Percentiles rank a stretch among this genome's conserved stretches.
Conservation (phyloP, 1,140 invertebrate genomes). For the Megalopta genalis region DNA sequence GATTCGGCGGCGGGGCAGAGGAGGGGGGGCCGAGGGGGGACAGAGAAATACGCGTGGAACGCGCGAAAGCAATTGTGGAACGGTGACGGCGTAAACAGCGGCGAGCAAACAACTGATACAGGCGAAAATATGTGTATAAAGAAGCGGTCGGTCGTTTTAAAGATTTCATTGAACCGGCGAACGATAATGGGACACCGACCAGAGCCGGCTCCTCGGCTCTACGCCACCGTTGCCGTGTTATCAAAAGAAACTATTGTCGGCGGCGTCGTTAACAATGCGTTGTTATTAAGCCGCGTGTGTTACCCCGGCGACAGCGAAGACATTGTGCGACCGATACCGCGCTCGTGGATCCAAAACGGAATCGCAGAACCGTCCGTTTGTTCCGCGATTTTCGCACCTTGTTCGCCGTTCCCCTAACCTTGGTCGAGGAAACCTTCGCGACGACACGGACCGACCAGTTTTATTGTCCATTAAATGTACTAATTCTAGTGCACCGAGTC, state of each 20-base stretch:
- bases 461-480: not conserved
- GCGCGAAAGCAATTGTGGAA: slow-evolving; percentile 43
- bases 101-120: slow-evolving; percentile 73
- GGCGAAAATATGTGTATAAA: slow-evolving; percentile 60
- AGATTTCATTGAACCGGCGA: slow-evolving; percentile 74
- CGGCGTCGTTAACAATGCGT: slow-evolving; percentile 71
- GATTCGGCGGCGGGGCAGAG: not conserved
- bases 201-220: slow-evolving; percentile 47
- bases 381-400: slow-evolving; percentile 31
- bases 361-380: slow-evolving; percentile 43
- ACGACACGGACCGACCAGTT: not conserved
- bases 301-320: slow-evolving; percentile 44
- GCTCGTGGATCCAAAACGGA: not conserved
- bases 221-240: slow-evolving; percentile 64
- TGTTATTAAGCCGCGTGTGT: slow-evolving; percentile 67
- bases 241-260: slow-evolving; percentile 77
- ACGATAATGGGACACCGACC: slow-evolving; percentile 63
- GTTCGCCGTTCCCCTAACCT: slow-evolving; percentile 27
- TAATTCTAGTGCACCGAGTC: not conserved
- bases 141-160: slow-evolving; percentile 63
- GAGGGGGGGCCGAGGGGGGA: not conserved
- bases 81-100: slow-evolving; percentile 67
- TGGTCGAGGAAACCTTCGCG: not conserved
- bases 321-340: slow-evolving; percentile 32
- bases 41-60: not conserved